Conservation (phyloP, 2,797 vertebrate genomes). For the Mormyrus hasselquistii region DNA sequence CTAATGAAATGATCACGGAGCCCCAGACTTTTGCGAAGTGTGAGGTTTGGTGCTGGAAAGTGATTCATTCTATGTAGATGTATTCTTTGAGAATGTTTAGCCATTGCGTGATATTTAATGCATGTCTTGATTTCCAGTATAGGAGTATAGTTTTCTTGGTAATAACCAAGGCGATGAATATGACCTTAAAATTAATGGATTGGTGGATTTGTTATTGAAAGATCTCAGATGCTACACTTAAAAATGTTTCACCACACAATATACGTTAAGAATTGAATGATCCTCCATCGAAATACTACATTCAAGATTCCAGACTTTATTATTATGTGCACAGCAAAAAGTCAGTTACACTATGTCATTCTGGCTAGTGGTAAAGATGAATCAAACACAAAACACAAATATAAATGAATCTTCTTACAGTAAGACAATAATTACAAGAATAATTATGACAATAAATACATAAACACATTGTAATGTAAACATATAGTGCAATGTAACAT, state of each 20-base stretch:
- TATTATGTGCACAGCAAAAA: neutral
- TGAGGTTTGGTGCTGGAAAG: neutral
- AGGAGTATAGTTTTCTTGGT: neutral
- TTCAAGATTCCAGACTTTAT: neutral
- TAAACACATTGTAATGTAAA: neutral
- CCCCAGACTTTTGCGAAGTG: neutral
- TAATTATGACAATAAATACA: neutral
- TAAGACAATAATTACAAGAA: neutral
- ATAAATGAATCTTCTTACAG: neutral
- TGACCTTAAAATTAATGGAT: neutral
- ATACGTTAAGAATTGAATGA: neutral
- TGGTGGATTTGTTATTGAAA: neutral
- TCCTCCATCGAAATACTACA: neutral
- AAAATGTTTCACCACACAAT: neutral
- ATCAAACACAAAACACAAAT: neutral
- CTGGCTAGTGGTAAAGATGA: neutral
- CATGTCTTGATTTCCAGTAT: neutral
- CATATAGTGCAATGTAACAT: neutral
- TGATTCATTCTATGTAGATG: neutral
- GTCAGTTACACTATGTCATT: neutral
- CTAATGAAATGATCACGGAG: neutral
- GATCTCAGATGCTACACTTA: neutral
- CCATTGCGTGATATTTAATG: neutral
- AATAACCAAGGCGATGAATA: neutral
- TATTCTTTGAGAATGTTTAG: neutral